Base-by-base conservation (phyloP, 2,113 vertebrate species). In the Sylvilagus bachmani region DNA sequence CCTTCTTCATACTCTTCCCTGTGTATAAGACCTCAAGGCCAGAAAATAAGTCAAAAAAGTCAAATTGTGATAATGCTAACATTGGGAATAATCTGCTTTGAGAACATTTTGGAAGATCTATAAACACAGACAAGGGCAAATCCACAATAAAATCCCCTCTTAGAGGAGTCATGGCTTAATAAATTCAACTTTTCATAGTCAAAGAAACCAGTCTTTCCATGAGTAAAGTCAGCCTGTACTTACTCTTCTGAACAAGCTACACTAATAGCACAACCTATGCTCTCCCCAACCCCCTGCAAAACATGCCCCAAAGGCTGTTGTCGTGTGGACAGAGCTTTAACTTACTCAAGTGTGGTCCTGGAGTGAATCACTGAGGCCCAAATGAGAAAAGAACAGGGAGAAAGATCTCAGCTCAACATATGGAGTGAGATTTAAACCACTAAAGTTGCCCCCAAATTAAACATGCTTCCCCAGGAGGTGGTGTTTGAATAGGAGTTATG, bases 31-130 rank as follows among this genome's bases (percentile, higher is more conserved):
- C 33, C 36, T 86, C 70, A 70, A 66, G 74, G 62, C 13, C 51
- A 96, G 74, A 95, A 58, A 85, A 38, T 86, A 92, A 96, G 64
- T 61, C 89, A 94, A 85, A 3, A 75, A 84, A 75, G 33, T 87
- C 49, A 79, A 93, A 84, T 31, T 69, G 81, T n/a, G 82, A 78
- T 16, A 36, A 16, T 91, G 19, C 58, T 94, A 90, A 75, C n/a
- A 31, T 82, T 75, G 73, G 86, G 24, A 89, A 94, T 55, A 1
- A 51, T 87, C 5, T 84, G 24, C 31, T 95, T 21, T 64, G 33
- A 86, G 27, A 16, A 3, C 86, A 73, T 89, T 93, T 95, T 80
- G 67, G 61, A 96, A 87, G 61, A 49, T 55, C 51, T 11, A 91
- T 91, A 67, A 95, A 21, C 58, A 95, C 80, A 91, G 67, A 94